A percentile compares a stretch with the other conserved stretches of the same genome.
Evolutionary conservation across 1,140 invertebrate genomes (phyloP).

Genomic region (Cydia amplana): DNA sequence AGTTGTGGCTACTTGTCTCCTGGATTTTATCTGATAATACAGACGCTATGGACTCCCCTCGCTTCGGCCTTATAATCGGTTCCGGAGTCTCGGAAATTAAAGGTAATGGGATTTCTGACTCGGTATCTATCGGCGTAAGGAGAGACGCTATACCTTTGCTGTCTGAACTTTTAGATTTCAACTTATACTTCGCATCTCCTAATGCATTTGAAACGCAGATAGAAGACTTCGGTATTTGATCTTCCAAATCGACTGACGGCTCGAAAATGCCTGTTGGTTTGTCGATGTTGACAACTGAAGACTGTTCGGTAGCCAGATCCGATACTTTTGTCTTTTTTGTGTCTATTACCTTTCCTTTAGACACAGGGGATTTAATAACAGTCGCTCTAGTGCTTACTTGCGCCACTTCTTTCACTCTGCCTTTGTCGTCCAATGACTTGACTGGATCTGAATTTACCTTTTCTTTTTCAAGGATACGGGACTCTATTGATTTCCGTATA

Average conservation of each 20-base stretch:
- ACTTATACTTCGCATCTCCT: conserved; percentile 59
- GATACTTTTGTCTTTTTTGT: conserved; percentile 67
- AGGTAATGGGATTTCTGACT: conserved; percentile 67
- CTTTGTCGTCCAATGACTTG: conserved; percentile 58
- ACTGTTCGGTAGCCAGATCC: conserved; percentile 59
- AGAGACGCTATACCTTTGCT: conserved; percentile 49
- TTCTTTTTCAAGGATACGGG: conserved; percentile 75
- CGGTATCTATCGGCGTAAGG: conserved; percentile 59
- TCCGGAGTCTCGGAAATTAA: conserved; percentile 71
- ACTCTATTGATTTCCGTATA: conserved; percentile 78
- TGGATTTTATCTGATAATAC: conserved; percentile 77
- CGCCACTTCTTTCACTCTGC: conserved; percentile 62
- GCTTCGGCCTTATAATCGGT: conserved; percentile 67
- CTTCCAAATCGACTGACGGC: conserved; percentile 82
- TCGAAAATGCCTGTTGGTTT: conserved; percentile 83
- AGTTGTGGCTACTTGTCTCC: conserved; percentile 74
- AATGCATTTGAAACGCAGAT: conserved; percentile 65
- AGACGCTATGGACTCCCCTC: conserved; percentile 75
- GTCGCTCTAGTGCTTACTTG: conserved; percentile 74
- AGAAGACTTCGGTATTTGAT: conserved; percentile 81
- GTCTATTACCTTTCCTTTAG: conserved; percentile 75
- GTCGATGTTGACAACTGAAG: conserved; percentile 71
- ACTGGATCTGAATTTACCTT: conserved; percentile 57
- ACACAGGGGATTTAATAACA: conserved; percentile 79
- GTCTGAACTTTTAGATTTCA: conserved; percentile 52